Percentiles rank a stretch among this genome's conserved stretches.
These are phyloP conservation scores for Leucoraja ocellata DNA, from an alignment of 2,797 vertebrate species.

Conservation along the genomic window DNA sequence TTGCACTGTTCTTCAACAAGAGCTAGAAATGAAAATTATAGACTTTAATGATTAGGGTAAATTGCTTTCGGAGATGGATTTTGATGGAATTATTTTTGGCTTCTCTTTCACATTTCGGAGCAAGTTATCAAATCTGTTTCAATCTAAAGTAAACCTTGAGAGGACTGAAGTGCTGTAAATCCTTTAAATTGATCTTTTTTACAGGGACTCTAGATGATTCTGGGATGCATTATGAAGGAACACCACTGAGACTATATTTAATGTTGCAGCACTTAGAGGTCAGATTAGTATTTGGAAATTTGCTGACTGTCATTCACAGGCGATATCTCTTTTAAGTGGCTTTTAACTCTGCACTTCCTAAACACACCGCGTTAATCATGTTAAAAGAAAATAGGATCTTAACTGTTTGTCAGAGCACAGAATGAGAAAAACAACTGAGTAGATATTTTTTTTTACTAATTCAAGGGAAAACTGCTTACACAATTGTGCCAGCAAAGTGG, in stretches of 20 bases:
- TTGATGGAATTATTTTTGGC: conserved; percentile 27
- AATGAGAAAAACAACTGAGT: background rate
- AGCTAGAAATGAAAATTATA: conserved; percentile 22
- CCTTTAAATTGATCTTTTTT: conserved; percentile 28
- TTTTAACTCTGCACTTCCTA: background rate
- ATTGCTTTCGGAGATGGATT: conserved; percentile 32
- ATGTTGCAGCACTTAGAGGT: background rate
- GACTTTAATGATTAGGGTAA: conserved; percentile 35
- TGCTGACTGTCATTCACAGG: background rate
- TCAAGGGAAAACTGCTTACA: too few relatives aligned
- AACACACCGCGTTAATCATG: background rate
- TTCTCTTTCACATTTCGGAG: background rate
- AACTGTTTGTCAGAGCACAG: background rate
- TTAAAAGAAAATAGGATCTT: background rate
- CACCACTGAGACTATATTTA: conserved; percentile 4
- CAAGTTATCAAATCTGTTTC: conserved; percentile 28
- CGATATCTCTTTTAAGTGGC: background rate
- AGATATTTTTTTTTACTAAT: too few relatives aligned
- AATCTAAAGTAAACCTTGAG: conserved; percentile 30
- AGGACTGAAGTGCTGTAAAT: conserved; percentile 24
- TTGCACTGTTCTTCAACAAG: background rate
- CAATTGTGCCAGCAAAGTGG: too few relatives aligned
- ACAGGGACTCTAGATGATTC: background rate
- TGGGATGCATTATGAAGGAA: conserved; percentile 27
- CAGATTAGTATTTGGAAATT: background rate